Evolutionary conservation across 2,888 invertebrate genomes (phyloP).

Genomic region (Amaurobius ferox): DNA sequence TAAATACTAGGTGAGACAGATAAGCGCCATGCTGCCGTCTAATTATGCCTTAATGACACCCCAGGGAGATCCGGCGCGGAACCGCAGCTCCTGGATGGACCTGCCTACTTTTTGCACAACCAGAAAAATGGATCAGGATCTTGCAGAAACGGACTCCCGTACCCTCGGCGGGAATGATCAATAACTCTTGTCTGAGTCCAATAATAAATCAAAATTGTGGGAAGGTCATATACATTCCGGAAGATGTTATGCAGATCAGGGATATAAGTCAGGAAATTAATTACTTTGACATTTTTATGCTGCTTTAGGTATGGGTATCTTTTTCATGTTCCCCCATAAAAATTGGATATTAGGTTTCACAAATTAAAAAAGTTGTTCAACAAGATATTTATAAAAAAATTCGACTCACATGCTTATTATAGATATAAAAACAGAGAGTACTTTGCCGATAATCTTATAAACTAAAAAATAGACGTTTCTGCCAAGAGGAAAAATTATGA

Average conservation of each 20-base stretch:
- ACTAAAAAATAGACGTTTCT: too few species aligned
- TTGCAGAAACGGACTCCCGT: slow-evolving; percentile 19
- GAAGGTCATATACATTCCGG: slow-evolving; percentile 9
- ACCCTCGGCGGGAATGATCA: slow-evolving; percentile 28
- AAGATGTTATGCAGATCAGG: neutral
- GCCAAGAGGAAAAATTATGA: too few species aligned
- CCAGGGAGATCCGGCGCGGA: slow-evolving; percentile 26
- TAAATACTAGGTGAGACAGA: slow-evolving; percentile 71
- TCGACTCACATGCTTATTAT: too few species aligned
- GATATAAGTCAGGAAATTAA: slow-evolving; percentile 4
- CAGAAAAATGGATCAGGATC: slow-evolving; percentile 27
- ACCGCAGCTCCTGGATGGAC: slow-evolving; percentile 43
- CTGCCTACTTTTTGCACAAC: slow-evolving; percentile 44
- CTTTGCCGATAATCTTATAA: too few species aligned
- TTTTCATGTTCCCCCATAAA: too few species aligned
- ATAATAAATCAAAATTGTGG: slow-evolving; percentile 37
- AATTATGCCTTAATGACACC: slow-evolving; percentile 71
- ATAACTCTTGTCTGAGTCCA: slow-evolving; percentile 40
- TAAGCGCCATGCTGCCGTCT: slow-evolving; percentile 63
- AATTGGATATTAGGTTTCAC: too few species aligned
- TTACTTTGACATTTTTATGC: neutral
- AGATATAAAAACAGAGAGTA: too few species aligned
- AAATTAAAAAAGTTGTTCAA: too few species aligned
- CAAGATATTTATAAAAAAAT: too few species aligned
- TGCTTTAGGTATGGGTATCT: too few species aligned